Evolutionary conservation across 2,888 invertebrate species (phyloP).

Genomic region (Rhagonycha fulva): DNA sequence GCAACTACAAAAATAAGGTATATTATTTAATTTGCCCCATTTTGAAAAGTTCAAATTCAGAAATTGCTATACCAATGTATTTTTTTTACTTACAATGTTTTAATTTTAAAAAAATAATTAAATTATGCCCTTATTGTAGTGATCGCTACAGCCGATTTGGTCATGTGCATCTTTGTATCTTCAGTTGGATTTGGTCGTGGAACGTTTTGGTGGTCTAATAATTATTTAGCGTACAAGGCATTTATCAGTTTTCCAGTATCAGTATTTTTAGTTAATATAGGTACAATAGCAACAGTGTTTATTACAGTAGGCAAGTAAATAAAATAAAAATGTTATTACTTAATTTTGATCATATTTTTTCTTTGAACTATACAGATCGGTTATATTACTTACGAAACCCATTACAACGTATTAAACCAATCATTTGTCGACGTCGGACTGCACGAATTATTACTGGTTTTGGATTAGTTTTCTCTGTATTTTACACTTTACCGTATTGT

Average conservation of each 20-base stretch:
- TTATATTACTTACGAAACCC: constrained; percentile 10
- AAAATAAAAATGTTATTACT: not conserved
- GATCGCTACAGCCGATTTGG: constrained; percentile 9
- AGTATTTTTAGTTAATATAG: constrained; percentile 21
- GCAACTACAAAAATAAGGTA: too few species aligned
- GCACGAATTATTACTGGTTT: constrained; percentile 4
- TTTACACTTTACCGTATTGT: constrained; percentile 16
- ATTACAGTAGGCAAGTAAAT: constrained; percentile 28
- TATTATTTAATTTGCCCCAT: not conserved
- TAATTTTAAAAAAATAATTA: too few species aligned
- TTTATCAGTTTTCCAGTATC: constrained; percentile 18
- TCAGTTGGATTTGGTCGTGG: constrained; percentile 11
- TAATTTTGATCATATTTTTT: not conserved
- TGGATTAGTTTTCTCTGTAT: not conserved
- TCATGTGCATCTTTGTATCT: constrained; percentile 8
- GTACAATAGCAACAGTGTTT: constrained; percentile 21
- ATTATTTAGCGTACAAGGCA: not conserved
- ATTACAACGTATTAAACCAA: constrained; percentile 4
- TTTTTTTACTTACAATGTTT: too few species aligned
- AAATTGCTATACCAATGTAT: too few species aligned
- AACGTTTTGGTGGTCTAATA: not conserved
- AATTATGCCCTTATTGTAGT: too few species aligned
- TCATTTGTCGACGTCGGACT: constrained; percentile 6
- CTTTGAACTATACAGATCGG: constrained; percentile 9
- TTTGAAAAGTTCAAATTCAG: too few species aligned